phyloP scores from a whole-genome alignment of 2,113 vertebrate genomes.

The Tursiops truncatus region DNA sequence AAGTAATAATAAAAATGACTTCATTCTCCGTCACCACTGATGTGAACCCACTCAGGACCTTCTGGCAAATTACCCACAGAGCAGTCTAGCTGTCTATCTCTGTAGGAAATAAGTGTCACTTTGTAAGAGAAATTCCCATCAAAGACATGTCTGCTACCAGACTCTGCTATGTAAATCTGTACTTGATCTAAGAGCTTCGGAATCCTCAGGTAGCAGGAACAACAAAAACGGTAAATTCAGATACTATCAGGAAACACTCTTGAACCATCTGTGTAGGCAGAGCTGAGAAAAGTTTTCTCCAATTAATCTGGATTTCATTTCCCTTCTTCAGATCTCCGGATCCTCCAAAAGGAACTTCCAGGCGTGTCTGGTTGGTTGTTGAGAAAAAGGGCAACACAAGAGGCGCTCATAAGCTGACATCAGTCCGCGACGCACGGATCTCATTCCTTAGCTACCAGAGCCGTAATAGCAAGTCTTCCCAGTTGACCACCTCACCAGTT shows the following conservation, averaged over 20 bases:
- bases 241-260: background rate
- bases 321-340: background rate
- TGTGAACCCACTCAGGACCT: background rate
- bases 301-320: background rate
- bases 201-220: background rate
- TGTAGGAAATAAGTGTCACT: background rate
- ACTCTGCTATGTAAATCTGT: background rate
- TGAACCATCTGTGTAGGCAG: background rate
- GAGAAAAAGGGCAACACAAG: background rate
- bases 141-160: background rate
- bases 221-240: background rate
- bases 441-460: background rate
- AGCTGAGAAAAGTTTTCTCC: background rate
- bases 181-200: background rate
- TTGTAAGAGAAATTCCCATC: background rate
- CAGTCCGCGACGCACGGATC: rapidly evolving
- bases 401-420: background rate
- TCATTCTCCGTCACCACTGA: background rate
- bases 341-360: background rate
- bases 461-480: too few species aligned
- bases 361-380: background rate
- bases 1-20: background rate
- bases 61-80: background rate
- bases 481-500: background rate
- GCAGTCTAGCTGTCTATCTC: background rate